These are phyloP conservation scores for Pomatostomus ruficeps DNA, from an alignment of 2,113 vertebrate species.

Conservation along the genomic window DNA sequence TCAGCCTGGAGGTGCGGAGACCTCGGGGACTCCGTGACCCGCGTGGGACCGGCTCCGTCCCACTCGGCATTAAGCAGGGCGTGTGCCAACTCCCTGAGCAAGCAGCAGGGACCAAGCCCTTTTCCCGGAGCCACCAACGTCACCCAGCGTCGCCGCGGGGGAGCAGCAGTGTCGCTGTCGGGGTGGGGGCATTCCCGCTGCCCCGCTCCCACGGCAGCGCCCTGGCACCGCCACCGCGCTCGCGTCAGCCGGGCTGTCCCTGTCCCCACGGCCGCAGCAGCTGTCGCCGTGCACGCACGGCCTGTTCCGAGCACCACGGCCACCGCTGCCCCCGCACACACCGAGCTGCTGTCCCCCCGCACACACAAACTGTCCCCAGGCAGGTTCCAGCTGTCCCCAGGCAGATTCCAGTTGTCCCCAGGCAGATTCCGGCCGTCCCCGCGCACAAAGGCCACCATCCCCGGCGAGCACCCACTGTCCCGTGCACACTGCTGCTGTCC, in stretches of 20 bases:
- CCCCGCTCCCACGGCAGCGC: neutral
- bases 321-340: no score
- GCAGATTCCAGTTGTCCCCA: neutral
- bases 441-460: accelerated
- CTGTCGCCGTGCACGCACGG: no score
- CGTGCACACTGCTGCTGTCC: neutral
- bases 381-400: neutral
- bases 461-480: neutral
- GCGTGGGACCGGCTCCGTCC: neutral
- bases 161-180: neutral
- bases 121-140: constrained; percentile 1
- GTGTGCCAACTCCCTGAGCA: constrained; percentile 10
- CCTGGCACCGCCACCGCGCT: accelerated
- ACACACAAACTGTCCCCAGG: neutral
- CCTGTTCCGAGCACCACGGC: no score
- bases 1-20: neutral
- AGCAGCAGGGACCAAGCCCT: constrained; percentile 30
- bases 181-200: neutral
- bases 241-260: neutral
- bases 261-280: neutral
- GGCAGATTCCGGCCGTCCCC: neutral
- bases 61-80: neutral
- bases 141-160: neutral
- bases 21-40: neutral
- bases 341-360: accelerated